Evolutionary conservation across 2,113 vertebrate genomes (phyloP).

Genomic region (Ceyx cyanopectus): DNA sequence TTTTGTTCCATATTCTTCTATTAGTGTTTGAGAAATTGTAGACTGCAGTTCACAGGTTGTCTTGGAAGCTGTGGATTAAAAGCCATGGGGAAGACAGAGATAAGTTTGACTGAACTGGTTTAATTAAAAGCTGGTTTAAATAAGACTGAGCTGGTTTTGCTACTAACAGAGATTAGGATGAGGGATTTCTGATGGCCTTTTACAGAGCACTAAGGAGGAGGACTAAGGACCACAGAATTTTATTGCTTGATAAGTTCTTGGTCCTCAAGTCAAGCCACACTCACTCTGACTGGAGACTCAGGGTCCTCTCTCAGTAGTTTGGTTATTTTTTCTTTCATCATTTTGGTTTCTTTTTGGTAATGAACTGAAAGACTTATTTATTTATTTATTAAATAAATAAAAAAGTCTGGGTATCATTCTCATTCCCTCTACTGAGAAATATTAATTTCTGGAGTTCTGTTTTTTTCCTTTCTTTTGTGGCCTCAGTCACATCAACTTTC

Average conservation of each 20-base stretch:
- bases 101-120: background rate
- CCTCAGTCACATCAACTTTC: background rate
- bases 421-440: background rate
- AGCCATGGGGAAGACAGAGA: background rate
- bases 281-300: accelerated
- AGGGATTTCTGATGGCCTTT: background rate
- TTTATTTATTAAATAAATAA: background rate
- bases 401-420: background rate
- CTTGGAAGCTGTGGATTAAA: background rate
- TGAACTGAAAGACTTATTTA: background rate
- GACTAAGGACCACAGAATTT: background rate
- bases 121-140: background rate
- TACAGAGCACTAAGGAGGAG: background rate
- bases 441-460: background rate
- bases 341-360: background rate
- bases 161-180: background rate
- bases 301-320: background rate
- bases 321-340: background rate
- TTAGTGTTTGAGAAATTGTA: background rate
- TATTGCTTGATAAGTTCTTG: background rate
- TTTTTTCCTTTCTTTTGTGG: background rate
- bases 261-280: background rate
- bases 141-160: background rate
- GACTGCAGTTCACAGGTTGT: background rate
- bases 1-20: background rate